phyloP scores from a whole-genome alignment of 2,113 vertebrate genomes.

The Hypocryptadius cinnamomeus region DNA sequence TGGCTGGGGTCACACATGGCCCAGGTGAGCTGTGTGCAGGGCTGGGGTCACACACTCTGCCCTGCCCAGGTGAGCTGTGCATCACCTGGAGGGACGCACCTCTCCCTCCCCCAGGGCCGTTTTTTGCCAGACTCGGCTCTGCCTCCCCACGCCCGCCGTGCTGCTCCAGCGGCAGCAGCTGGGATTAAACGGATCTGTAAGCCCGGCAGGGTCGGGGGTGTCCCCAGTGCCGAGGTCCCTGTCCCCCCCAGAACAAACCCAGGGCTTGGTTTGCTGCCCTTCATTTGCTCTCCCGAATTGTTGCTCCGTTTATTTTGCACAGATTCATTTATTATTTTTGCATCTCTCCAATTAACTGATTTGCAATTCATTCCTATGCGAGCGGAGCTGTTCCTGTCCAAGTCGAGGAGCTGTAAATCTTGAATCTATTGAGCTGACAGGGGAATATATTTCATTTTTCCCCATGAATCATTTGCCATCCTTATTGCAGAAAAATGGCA shows the following conservation, averaged over 20 bases:
- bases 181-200: background rate
- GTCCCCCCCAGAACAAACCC: background rate
- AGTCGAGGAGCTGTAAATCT: constrained; percentile 80
- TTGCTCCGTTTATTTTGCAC: background rate
- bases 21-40: background rate
- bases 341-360: constrained; percentile 69
- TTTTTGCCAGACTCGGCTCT: background rate
- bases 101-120: background rate
- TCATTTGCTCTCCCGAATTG: background rate
- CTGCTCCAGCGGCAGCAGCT: background rate
- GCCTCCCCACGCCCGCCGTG: background rate
- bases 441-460: constrained; percentile 75
- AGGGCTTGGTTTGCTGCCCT: background rate
- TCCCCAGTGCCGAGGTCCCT: background rate
- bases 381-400: constrained; percentile 66
- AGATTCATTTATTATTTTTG: constrained; percentile 27
- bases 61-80: background rate
- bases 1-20: background rate
- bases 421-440: constrained; percentile 73
- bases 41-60: background rate
- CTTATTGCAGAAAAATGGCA: constrained; percentile 79
- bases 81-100: background rate
- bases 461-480: constrained; percentile 77
- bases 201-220: background rate
- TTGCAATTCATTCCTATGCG: constrained; percentile 74